A percentile compares a stretch with the other conserved stretches of the same genome.
These are phyloP conservation scores for Rotaria magnacalcarata DNA, from an alignment of 2,888 invertebrate species.

Conservation along the genomic window DNA sequence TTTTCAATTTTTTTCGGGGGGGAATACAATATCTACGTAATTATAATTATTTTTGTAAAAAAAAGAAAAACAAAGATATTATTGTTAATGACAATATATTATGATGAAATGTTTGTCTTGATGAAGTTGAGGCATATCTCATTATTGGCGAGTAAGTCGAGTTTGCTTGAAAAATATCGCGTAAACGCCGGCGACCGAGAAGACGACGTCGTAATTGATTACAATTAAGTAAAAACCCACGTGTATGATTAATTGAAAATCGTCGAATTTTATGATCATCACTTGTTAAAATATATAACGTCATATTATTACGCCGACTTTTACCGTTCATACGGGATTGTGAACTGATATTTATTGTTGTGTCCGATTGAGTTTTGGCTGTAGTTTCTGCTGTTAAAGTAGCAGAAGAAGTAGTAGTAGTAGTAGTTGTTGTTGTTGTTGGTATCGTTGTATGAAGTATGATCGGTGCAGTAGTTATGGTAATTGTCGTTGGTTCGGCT, in stretches of 20 bases:
- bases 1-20: neutral
- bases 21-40: constrained; percentile 12
- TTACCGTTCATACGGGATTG: neutral
- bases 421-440: neutral
- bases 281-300: constrained; percentile 10
- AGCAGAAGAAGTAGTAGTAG: neutral
- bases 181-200: neutral
- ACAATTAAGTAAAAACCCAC: neutral
- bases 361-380: neutral
- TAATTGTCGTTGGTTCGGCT: neutral
- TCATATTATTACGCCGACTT: constrained; percentile 6
- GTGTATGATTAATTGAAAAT: constrained; percentile 23
- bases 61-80: neutral
- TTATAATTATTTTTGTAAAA: neutral
- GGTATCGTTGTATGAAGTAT: neutral
- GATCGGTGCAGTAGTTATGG: neutral
- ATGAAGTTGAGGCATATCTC: neutral
- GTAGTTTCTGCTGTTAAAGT: neutral
- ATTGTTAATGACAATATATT: neutral
- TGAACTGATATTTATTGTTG: neutral
- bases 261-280: constrained; percentile 36
- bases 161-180: neutral
- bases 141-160: neutral
- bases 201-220: constrained; percentile 15
- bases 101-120: neutral